phyloP scores from a whole-genome alignment of 2,888 invertebrate genomes.

The Drosophila bunnanda region DNA sequence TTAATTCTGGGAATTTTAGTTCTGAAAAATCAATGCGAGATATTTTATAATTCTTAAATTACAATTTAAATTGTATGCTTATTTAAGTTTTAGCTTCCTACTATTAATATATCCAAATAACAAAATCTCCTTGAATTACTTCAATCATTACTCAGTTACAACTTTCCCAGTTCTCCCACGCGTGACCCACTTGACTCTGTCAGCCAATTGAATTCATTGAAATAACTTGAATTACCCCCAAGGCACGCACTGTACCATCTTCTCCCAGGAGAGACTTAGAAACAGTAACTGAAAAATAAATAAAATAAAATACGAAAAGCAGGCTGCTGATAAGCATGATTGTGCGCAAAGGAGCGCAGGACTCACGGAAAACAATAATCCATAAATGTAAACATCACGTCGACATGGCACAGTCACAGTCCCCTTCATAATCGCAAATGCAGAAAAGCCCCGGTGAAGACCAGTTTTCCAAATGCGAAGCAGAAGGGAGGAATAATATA shows the following conservation, averaged over 20 bases:
- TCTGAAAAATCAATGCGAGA: no score
- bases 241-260: conserved; percentile 46
- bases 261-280: conserved; percentile 16
- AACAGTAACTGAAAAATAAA: conserved; percentile 5
- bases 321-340: conserved; percentile 75
- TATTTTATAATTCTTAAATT: background rate
- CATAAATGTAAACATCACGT: conserved; percentile 84
- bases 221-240: background rate
- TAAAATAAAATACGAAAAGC: conserved; percentile 16
- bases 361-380: conserved; percentile 83
- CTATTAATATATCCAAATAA: background rate
- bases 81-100: no score
- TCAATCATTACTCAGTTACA: background rate
- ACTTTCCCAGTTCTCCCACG: background rate
- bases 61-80: background rate
- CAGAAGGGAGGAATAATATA: conserved; percentile 24
- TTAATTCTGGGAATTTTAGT: no score
- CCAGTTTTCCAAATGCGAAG: conserved; percentile 25
- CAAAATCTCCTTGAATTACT: no score
- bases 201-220: conserved; percentile 5
- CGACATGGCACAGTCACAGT: conserved; percentile 69
- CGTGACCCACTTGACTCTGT: conserved; percentile 37
- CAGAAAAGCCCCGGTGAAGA: conserved; percentile 38
- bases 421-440: conserved; percentile 40
- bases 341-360: conserved; percentile 68